phyloP scores from a whole-genome alignment of 2,797 vertebrate species.

The Schizothorax lantsangensis region DNA sequence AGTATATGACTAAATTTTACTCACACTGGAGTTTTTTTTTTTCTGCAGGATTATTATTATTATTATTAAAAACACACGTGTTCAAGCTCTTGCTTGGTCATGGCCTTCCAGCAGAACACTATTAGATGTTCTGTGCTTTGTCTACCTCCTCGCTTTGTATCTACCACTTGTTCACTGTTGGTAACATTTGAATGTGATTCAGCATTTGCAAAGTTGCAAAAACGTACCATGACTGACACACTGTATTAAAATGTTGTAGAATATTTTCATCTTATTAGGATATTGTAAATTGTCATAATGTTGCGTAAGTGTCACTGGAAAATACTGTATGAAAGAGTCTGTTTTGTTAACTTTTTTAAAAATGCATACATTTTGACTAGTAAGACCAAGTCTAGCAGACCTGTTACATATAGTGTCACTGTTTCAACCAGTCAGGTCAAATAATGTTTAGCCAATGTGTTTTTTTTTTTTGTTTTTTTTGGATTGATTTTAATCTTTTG shows the following conservation, averaged over 20 bases:
- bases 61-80: background rate
- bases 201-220: constrained; percentile 1
- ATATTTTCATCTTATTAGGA: background rate
- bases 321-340: background rate
- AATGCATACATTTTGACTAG: background rate
- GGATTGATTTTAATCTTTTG: background rate
- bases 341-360: constrained; percentile 2
- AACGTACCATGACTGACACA: background rate
- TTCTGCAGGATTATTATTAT: background rate
- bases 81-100: constrained; percentile 11
- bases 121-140: background rate
- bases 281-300: constrained; percentile 1
- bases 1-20: background rate
- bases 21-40: background rate
- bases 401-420: background rate
- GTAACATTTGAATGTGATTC: constrained; percentile 17
- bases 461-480: no score
- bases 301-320: constrained; percentile 29
- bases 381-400: background rate
- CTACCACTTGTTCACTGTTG: background rate
- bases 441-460: background rate
- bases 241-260: constrained; percentile 27
- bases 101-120: background rate
- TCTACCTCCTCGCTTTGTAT: constrained; percentile 21
- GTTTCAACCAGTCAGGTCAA: constrained; percentile 27